Evolutionary conservation across 1,140 invertebrate species (phyloP), one percentile per base, ranked within the genome.

Genomic region (Cotesia chilonis): DNA sequence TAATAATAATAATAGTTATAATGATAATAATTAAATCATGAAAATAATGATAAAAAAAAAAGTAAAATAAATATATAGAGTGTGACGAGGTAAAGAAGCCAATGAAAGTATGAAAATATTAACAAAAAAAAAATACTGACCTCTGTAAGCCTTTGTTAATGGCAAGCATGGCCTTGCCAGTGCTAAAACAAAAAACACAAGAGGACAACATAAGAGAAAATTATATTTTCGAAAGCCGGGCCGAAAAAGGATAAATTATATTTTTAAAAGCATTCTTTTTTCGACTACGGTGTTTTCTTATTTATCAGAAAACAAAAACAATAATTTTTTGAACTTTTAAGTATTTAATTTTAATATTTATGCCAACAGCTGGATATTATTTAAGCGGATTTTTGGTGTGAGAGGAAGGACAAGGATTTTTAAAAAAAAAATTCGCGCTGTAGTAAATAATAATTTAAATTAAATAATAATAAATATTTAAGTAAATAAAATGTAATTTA

Each of bases 71-170:
- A 14, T 38, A 60, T 60, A 60, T 47, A 12, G 10, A 70, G 17
- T 51, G 14, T 37, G 38, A 41, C 12, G 55, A 28, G 68, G 20
- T 41, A 51, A 57, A 37, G 54, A 71, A 71, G 69, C 74, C 66
- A 69, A 60, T 72, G 54, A 72, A 80, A 70, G 76, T 74, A 76
- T 54, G 70, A 75, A 68, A 71, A 63, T 72, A 74, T 61, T 74
- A 75, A 76, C 71, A 81, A 82, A 76, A 84, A 84, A 84, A 84
- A 85, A 87, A 88, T 90, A 91, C 89, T 91, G 92, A 94, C 92
- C 93, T 92, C 89, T 94, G 93, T 87, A 94, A 90, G 88, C 93
- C 93, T 91, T 94, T 95, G 90, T 94, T 94, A 90, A 94, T 93
- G 88, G 93, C 92, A 89, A 94, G 91, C 88, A 94, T 90, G 84